phyloP scores from a whole-genome alignment of 2,888 invertebrate genomes.

The Hirtodrosophila cameraria region DNA sequence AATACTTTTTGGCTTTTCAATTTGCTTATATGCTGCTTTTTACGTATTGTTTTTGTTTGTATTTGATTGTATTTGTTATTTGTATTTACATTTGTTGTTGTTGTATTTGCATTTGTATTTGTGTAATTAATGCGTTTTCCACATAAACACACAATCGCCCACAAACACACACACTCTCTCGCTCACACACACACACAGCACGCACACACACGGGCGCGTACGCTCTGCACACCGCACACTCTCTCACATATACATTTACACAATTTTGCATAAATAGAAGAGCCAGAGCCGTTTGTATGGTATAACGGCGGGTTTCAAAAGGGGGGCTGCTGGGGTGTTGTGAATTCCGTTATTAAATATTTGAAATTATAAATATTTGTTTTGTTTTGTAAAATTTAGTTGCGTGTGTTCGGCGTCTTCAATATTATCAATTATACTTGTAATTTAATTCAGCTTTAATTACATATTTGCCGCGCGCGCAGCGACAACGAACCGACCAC shows the following conservation, averaged over 20 bases:
- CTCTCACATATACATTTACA: slow-evolving; percentile 45
- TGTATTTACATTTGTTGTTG: slow-evolving; percentile 59
- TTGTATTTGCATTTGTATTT: slow-evolving; percentile 50
- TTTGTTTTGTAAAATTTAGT: slow-evolving; percentile 9
- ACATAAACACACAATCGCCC: slow-evolving; percentile 62
- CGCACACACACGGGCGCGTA: slow-evolving; percentile 36
- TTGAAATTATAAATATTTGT: slow-evolving; percentile 12
- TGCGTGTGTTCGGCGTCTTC: slow-evolving; percentile 57
- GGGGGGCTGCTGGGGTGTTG: slow-evolving; percentile 16
- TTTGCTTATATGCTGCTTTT: slow-evolving; percentile 40
- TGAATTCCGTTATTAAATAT: slow-evolving; percentile 28
- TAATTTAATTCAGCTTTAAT: slow-evolving; percentile 53
- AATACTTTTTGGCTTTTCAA: slow-evolving; percentile 53
- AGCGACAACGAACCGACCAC: slow-evolving; percentile 56
- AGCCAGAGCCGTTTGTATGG: slow-evolving; percentile 46
- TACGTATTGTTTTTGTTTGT: slow-evolving; percentile 64
- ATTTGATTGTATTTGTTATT: slow-evolving; percentile 59
- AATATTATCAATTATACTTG: slow-evolving; percentile 55
- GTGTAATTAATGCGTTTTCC: slow-evolving; percentile 76
- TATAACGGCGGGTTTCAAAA: slow-evolving; percentile 34
- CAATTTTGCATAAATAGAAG: slow-evolving; percentile 61
- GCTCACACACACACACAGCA: slow-evolving; percentile 40
- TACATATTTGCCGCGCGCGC: slow-evolving; percentile 52
- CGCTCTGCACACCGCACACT: slow-evolving; percentile 35
- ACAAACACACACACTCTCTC: slow-evolving; percentile 38